phyloP scores from a whole-genome alignment of 2,888 invertebrate species.

The Julus scanicus region DNA sequence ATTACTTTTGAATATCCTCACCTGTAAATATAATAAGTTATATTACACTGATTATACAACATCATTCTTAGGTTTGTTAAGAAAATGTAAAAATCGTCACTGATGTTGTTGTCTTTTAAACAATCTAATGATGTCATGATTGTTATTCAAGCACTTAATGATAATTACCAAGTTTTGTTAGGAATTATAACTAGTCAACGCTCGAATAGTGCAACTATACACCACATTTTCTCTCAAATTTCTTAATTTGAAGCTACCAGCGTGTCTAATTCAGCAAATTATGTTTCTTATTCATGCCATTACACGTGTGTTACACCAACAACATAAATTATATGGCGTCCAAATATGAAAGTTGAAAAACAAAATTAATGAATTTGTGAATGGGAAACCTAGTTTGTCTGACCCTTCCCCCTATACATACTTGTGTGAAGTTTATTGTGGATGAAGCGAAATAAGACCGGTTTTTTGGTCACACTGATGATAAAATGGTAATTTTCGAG shows the following conservation, averaged over 20 bases:
- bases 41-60: too few species aligned
- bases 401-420: background rate
- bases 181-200: too few species aligned
- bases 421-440: background rate
- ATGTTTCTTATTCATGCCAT: background rate
- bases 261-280: background rate
- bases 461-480: background rate
- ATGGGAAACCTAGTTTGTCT: background rate
- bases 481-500: slow-evolving; percentile 10
- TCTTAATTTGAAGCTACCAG: background rate
- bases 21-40: too few species aligned
- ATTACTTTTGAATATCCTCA: too few species aligned
- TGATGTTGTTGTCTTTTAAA: too few species aligned
- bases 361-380: slow-evolving; percentile 3
- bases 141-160: too few species aligned
- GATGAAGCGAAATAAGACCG: slow-evolving; percentile 8
- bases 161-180: too few species aligned
- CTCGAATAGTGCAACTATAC: too few species aligned
- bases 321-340: background rate
- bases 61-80: too few species aligned
- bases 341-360: background rate
- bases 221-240: too few species aligned
- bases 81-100: too few species aligned
- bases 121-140: too few species aligned
- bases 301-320: background rate